These are phyloP conservation scores for Dipodomys ordii DNA, from an alignment of 2,113 vertebrate species.

Conservation along the genomic window DNA sequence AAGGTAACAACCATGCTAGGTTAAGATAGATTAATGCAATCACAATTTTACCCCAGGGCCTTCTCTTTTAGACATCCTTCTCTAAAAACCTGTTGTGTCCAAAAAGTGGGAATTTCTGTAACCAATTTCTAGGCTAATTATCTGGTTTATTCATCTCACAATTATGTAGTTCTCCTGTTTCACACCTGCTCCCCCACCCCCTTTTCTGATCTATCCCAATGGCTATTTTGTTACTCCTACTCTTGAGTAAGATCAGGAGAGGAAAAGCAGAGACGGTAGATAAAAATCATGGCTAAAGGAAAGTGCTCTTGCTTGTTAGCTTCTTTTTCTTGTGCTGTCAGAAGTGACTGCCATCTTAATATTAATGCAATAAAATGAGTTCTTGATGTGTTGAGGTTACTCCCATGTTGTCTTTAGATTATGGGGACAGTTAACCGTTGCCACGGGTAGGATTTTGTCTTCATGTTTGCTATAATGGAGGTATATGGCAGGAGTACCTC, in stretches of 20 bases:
- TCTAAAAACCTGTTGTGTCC: conserved; percentile 49
- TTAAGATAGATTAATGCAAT: conserved; percentile 56
- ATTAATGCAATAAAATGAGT: conserved; percentile 34
- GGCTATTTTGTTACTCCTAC: conserved; percentile 12
- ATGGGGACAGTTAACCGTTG: background rate
- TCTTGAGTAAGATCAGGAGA: background rate
- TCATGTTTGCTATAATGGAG: background rate
- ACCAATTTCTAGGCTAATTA: conserved; percentile 20
- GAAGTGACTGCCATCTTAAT: background rate
- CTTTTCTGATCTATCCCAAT: background rate
- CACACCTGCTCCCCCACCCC: background rate
- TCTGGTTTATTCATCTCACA: conserved; percentile 55
- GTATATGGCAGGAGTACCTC: background rate
- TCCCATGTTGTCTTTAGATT: conserved; percentile 12
- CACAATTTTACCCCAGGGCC: conserved; percentile 46
- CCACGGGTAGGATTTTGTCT: conserved; percentile 3
- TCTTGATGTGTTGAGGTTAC: conserved; percentile 1
- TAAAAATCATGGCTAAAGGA: conserved; percentile 34
- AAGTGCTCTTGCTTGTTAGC: background rate
- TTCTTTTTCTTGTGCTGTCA: background rate
- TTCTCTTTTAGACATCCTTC: conserved; percentile 29
- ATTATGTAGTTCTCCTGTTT: conserved; percentile 23
- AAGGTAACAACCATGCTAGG: conserved; percentile 22
- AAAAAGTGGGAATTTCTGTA: conserved; percentile 53
- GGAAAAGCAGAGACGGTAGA: background rate